A percentile compares a stretch with the other conserved stretches of the same genome.
Conservation (phyloP, 2,797 vertebrate genomes). For the Phoebastria nigripes region DNA sequence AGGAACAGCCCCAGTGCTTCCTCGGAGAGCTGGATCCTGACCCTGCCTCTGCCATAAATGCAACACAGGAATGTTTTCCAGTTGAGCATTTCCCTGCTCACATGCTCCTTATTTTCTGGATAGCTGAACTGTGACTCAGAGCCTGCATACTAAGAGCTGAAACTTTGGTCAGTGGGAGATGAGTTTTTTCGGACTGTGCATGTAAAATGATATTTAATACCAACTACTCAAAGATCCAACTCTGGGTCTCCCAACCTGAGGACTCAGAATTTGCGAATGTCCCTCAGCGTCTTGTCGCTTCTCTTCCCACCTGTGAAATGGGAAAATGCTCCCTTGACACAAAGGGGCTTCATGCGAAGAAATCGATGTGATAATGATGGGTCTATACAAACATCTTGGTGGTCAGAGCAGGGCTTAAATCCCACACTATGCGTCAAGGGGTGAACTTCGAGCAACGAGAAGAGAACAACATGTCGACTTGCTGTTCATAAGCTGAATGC, state of each 20-base stretch:
- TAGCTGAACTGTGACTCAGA: not conserved
- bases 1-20: not conserved
- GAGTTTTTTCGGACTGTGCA: not conserved
- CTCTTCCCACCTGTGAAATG: not conserved
- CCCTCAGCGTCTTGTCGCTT: not conserved
- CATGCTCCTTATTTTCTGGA: not conserved
- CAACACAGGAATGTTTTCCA: not conserved
- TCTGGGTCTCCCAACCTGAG: not conserved
- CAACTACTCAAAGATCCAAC: not conserved
- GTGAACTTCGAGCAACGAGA: not conserved
- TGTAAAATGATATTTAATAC: not conserved
- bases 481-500: not conserved
- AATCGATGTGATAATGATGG: not conserved
- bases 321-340: not conserved
- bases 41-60: not conserved
- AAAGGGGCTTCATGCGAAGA: fast-evolving
- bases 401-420: not conserved
- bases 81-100: not conserved
- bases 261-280: not conserved
- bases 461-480: not conserved
- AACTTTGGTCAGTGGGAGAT: not conserved
- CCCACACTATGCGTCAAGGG: fast-evolving
- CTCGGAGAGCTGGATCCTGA: not conserved
- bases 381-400: not conserved
- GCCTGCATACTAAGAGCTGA: not conserved